Conservation (phyloP, 2,797 vertebrate species). For the Galagoides demidoff region DNA sequence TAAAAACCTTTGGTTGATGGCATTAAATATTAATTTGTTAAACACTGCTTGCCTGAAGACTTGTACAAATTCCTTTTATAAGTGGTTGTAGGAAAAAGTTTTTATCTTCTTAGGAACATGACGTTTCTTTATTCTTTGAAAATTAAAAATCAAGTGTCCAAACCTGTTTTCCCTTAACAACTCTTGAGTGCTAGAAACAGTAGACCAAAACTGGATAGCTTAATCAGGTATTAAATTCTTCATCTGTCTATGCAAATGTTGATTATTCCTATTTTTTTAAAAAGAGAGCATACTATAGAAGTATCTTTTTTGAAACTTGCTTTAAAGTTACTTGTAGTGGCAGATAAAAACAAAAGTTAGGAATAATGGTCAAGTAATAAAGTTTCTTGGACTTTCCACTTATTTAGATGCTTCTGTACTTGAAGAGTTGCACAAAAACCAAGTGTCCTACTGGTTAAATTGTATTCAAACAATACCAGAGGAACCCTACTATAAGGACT, state of each 20-base stretch:
- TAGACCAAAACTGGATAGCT: background rate
- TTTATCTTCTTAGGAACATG: conserved; percentile 28
- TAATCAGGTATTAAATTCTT: background rate
- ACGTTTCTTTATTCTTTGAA: background rate
- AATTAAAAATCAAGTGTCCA: background rate
- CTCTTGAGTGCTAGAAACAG: background rate
- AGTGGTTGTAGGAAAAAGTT: background rate
- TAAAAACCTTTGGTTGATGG: background rate
- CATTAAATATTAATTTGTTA: conserved; percentile 43
- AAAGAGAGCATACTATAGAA: background rate
- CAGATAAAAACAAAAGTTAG: background rate
- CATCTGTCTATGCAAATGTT: background rate
- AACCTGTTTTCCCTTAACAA: background rate
- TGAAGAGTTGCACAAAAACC: background rate
- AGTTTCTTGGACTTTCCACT: background rate
- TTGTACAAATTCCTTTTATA: background rate
- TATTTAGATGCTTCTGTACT: background rate
- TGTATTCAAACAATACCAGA: background rate
- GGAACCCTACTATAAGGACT: background rate
- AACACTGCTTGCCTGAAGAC: background rate
- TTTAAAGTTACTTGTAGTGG: background rate
- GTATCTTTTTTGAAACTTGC: conserved; percentile 1
- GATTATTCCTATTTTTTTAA: background rate
- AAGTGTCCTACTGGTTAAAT: background rate
- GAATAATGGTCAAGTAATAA: background rate